phyloP scores from a whole-genome alignment of 1,140 invertebrate species.

The Prorops nasuta region DNA sequence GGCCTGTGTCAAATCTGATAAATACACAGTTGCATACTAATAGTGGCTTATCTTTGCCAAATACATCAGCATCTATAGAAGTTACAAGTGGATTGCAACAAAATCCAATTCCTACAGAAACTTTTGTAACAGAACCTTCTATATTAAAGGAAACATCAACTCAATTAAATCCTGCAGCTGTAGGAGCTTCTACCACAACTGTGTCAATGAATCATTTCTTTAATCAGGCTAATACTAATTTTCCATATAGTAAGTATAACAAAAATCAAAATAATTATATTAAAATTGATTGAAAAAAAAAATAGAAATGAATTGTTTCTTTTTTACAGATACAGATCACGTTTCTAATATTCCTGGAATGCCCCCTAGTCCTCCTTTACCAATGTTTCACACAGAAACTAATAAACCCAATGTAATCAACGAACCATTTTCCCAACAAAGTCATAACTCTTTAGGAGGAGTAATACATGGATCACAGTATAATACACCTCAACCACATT shows the following conservation, averaged over 20 bases:
- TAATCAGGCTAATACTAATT: constrained; percentile 28
- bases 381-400: constrained; percentile 31
- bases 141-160: too few species aligned
- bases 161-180: constrained; percentile 28
- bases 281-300: too few species aligned
- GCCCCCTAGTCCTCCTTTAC: constrained; percentile 57
- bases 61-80: too few species aligned
- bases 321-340: background rate
- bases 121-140: too few species aligned
- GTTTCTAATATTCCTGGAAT: constrained; percentile 60
- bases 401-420: constrained; percentile 12
- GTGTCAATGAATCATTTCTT: constrained; percentile 39
- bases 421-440: constrained; percentile 7
- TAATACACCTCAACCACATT: constrained; percentile 34
- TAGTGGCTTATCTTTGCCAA: too few species aligned
- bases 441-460: background rate
- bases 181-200: constrained; percentile 30
- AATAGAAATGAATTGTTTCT: too few species aligned
- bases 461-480: constrained; percentile 7
- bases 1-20: too few species aligned
- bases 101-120: too few species aligned
- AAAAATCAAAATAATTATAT: too few species aligned
- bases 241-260: constrained; percentile 33
- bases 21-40: too few species aligned
- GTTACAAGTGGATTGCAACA: too few species aligned